phyloP scores from a whole-genome alignment of 1,140 invertebrate genomes.

The Diuraphis noxia region DNA sequence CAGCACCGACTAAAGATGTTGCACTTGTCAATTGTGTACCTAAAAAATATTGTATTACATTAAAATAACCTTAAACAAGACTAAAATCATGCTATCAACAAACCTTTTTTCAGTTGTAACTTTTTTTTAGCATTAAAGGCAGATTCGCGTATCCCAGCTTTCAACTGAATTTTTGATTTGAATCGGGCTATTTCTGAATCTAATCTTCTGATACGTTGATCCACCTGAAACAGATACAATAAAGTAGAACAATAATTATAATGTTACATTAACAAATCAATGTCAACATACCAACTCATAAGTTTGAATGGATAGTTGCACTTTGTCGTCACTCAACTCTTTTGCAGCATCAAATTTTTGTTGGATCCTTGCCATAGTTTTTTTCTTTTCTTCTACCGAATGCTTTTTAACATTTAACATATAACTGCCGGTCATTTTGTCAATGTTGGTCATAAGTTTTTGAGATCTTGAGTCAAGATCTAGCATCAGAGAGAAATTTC shows the following conservation, averaged over 20 bases:
- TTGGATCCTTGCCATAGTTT: slow-evolving; percentile 82
- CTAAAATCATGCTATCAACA: slow-evolving; percentile 56
- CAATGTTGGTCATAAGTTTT: slow-evolving; percentile 86
- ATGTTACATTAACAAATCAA: slow-evolving; percentile 33
- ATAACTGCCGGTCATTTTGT: slow-evolving; percentile 84
- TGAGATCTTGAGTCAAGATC: slow-evolving; percentile 90
- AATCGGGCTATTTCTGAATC: slow-evolving; percentile 95
- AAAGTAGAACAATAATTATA: neutral
- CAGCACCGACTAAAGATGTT: slow-evolving; percentile 34
- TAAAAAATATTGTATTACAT: slow-evolving; percentile 37
- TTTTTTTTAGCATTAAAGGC: slow-evolving; percentile 65
- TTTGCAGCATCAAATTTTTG: slow-evolving; percentile 87
- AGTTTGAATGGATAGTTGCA: slow-evolving; percentile 94
- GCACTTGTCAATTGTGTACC: slow-evolving; percentile 64
- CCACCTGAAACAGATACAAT: slow-evolving; percentile 64
- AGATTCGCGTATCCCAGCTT: slow-evolving; percentile 70
- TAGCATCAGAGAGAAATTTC: slow-evolving; percentile 94
- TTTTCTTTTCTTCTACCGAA: slow-evolving; percentile 76
- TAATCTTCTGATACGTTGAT: slow-evolving; percentile 93
- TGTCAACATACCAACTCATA: slow-evolving; percentile 79
- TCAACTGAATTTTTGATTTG: slow-evolving; percentile 95
- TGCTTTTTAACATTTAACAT: slow-evolving; percentile 68
- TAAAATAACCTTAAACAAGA: neutral
- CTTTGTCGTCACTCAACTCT: slow-evolving; percentile 95
- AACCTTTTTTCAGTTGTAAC: slow-evolving; percentile 70